phyloP scores from a whole-genome alignment of 1,140 invertebrate species.

The Andricus grossulariae region DNA sequence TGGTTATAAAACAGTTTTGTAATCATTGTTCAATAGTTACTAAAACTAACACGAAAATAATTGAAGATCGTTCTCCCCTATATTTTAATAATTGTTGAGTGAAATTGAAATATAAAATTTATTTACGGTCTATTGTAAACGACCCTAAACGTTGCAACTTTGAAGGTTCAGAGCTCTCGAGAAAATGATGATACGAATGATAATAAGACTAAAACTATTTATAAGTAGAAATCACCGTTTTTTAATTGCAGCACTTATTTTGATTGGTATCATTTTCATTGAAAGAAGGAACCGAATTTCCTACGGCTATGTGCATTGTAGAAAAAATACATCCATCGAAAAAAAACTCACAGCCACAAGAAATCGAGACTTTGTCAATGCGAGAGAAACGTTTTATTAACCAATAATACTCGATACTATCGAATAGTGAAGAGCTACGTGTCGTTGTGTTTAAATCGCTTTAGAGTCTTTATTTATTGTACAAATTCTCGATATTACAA shows the following conservation, averaged over 20 bases:
- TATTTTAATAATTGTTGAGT: slow-evolving; percentile 19
- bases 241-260: background rate
- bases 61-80: background rate
- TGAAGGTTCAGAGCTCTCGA: background rate
- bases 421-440: slow-evolving; percentile 36
- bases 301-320: background rate
- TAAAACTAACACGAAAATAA: too few species aligned
- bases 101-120: background rate
- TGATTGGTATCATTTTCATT: background rate
- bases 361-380: background rate
- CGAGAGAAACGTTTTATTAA: background rate
- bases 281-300: too few species aligned
- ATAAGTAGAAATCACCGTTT: slow-evolving; percentile 1
- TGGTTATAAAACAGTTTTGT: too few species aligned
- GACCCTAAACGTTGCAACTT: slow-evolving; percentile 19
- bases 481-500: slow-evolving; percentile 55
- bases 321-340: slow-evolving; percentile 2
- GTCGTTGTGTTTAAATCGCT: slow-evolving; percentile 60
- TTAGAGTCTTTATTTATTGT: slow-evolving; percentile 67
- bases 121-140: slow-evolving; percentile 18
- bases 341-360: background rate
- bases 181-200: background rate
- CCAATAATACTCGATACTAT: slow-evolving; percentile 43
- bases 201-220: slow-evolving; percentile 5
- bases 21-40: too few species aligned